Base-by-base conservation (phyloP, 2,888 invertebrate genomes). In the Phasia obesa region DNA sequence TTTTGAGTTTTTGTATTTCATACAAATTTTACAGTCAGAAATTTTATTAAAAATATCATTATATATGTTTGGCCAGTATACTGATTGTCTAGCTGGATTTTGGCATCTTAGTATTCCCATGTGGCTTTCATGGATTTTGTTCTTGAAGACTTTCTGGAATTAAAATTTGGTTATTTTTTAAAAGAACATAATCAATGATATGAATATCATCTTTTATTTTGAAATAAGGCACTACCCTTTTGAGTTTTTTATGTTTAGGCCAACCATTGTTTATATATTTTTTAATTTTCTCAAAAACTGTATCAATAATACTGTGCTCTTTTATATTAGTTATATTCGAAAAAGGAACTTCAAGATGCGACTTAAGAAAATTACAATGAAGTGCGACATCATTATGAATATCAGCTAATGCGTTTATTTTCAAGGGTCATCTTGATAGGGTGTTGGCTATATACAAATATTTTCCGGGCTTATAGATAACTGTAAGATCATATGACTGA, bases 391-490 rank as follows among this genome's bases (percentile, higher is more conserved):
- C 67, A 25, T 67, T n/a, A 42, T 67, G n/a, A 35, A 23, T 11
- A 9, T 53, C 67, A 13, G 13, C 17, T 11, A 62, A 62, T 7
- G 27, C 27, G 19, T 23, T 44, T 57, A 17, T 17, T 7, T 44
- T 38, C 27, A 53, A 7, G n/a, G 65, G 65, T 17, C 51, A 65
- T 35, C 51, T 65, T 19, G 51, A 38, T 15, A 65, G 9, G 9
- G 38, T 65, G 23, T 65, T 51, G 17, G 65, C 51, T 49, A 65
- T 65, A 23, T 51, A 65, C 35, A 65, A 65, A 35, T 51, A 65
- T 38, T 65, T 65, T 9, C 35, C 65, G 9, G 49, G 49, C 17
- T 65, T 65, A 15, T 65, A 51, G 4, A 15, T 7, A 3, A 53
- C 65, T 21, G 19, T 17, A 6, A 65, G 21, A 51, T 65, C 51